These are phyloP conservation scores for Prosopocoilus inquinatus DNA, from an alignment of 2,888 invertebrate species.

Conservation along the genomic window DNA sequence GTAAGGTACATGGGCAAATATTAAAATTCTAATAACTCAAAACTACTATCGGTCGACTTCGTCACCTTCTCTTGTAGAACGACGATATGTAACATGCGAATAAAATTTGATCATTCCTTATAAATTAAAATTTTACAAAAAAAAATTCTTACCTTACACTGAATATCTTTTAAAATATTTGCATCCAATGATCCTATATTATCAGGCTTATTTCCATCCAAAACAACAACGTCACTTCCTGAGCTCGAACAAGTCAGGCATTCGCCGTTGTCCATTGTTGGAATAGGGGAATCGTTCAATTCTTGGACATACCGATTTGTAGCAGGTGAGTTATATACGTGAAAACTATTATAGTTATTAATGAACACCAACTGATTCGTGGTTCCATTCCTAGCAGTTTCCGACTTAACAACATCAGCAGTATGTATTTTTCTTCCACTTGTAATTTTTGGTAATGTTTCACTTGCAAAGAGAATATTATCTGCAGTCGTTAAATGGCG, in stretches of 20 bases:
- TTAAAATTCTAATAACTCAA: too few relatives aligned
- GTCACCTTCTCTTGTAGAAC: too few relatives aligned
- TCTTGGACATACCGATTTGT: conserved; percentile 7
- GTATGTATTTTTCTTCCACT: conserved; percentile 24
- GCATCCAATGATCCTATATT: conserved; percentile 57
- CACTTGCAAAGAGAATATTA: conserved; percentile 17
- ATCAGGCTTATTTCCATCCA: conserved; percentile 54
- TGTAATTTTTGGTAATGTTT: conserved; percentile 4
- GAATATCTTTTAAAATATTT: conserved; percentile 63
- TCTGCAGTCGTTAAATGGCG: conserved; percentile 25
- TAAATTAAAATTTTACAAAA: too few relatives aligned
- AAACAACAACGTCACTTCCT: conserved; percentile 30
- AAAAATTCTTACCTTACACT: conserved; percentile 63
- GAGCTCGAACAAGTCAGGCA: conserved; percentile 52
- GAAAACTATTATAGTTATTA: conserved; percentile 29
- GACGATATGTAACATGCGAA: too few relatives aligned
- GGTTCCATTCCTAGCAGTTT: neutral
- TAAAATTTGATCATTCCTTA: too few relatives aligned
- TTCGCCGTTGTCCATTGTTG: conserved; percentile 44
- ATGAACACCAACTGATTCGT: conserved; percentile 15
- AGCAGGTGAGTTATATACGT: conserved; percentile 24
- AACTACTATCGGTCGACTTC: too few relatives aligned
- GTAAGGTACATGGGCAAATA: too few relatives aligned
- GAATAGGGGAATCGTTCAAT: conserved; percentile 29
- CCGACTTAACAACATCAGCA: conserved; percentile 17